Evolutionary conservation across 2,113 vertebrate genomes (phyloP).

Genomic region (Mesoclemmys tuberculata): DNA sequence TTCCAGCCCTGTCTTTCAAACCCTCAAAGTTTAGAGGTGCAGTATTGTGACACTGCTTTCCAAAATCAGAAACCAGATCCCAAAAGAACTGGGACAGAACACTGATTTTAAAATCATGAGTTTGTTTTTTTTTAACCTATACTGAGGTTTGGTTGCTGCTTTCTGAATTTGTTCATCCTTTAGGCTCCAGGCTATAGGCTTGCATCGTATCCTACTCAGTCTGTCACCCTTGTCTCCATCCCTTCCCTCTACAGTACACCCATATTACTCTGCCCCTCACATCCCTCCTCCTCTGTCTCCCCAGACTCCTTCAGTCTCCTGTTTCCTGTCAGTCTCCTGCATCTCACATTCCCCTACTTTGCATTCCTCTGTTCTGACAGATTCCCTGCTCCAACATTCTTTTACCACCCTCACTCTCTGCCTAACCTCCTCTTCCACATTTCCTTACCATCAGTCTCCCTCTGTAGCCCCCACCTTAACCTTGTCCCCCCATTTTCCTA

Average conservation of each 20-base stretch:
- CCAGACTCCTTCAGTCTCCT: background rate
- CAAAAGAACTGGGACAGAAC: background rate
- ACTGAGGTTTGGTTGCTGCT: background rate
- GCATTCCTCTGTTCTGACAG: background rate
- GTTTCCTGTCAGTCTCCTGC: background rate
- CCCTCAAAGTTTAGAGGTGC: background rate
- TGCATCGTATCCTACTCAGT: background rate
- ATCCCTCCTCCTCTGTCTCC: background rate
- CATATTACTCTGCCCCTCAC: background rate
- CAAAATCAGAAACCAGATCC: background rate
- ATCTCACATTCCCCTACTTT: background rate
- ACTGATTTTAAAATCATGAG: background rate
- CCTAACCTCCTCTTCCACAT: background rate
- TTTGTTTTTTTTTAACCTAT: background rate
- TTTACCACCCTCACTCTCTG: background rate
- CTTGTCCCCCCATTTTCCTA: background rate
- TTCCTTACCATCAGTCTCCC: background rate
- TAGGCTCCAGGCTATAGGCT: background rate
- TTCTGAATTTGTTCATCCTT: background rate
- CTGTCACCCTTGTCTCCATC: background rate
- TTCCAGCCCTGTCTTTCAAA: background rate
- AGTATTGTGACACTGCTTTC: background rate
- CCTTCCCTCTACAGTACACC: background rate
- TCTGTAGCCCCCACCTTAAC: background rate
- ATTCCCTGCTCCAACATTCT: background rate